phyloP scores from a whole-genome alignment of 2,888 invertebrate species.

The Chymomyza fuscimana region DNA sequence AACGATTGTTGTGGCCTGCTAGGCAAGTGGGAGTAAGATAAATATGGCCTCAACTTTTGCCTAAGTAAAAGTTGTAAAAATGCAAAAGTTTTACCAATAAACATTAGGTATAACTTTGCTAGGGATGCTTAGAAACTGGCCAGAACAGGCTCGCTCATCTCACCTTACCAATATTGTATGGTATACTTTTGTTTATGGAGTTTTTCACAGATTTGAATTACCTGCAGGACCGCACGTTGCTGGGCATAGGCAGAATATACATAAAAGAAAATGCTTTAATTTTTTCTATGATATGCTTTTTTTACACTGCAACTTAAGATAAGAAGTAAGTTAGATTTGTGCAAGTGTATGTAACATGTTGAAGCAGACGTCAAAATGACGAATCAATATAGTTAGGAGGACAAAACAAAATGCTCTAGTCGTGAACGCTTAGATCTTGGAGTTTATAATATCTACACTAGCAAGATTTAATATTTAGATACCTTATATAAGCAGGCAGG shows the following conservation, averaged over 20 bases:
- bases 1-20: not conserved
- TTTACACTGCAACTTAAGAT: too few species aligned
- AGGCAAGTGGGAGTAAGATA: not conserved
- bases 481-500: too few species aligned
- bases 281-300: constrained; percentile 12
- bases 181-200: constrained; percentile 25
- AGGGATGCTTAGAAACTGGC: constrained; percentile 21
- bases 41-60: constrained; percentile 46
- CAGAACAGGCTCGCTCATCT: constrained; percentile 34
- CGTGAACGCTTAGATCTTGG: too few species aligned
- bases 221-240: not conserved
- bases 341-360: too few species aligned
- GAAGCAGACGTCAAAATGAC: too few species aligned
- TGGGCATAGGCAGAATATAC: constrained; percentile 28
- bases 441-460: too few species aligned
- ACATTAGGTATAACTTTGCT: constrained; percentile 66
- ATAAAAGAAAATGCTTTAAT: constrained; percentile 37
- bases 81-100: constrained; percentile 69
- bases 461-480: too few species aligned
- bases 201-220: constrained; percentile 28
- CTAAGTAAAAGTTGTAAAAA: constrained; percentile 60
- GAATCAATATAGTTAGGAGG: too few species aligned
- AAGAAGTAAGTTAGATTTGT: too few species aligned
- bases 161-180: constrained; percentile 42
- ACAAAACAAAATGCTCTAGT: too few species aligned